phyloP scores from a whole-genome alignment of 2,113 vertebrate species.

The Mastomys coucha region DNA sequence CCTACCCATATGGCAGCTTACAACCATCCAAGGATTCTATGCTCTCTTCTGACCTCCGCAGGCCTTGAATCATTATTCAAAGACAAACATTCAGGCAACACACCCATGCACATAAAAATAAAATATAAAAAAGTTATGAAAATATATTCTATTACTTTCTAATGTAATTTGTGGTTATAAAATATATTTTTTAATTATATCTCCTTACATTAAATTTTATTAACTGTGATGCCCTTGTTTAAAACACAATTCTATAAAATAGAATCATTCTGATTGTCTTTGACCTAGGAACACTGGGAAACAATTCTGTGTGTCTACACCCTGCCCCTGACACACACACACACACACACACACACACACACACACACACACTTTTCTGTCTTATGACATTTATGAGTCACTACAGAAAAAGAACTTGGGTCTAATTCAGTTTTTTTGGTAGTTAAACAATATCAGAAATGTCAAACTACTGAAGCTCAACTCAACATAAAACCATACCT shows the following conservation, averaged over 20 bases:
- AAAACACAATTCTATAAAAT: not conserved
- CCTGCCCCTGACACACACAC: too few species aligned
- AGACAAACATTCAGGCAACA: not conserved
- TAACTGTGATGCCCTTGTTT: not conserved
- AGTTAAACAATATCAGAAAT: slow-evolving; percentile 72
- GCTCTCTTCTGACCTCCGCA: not conserved
- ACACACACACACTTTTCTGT: not conserved
- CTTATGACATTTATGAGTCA: slow-evolving; percentile 14
- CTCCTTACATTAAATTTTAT: not conserved
- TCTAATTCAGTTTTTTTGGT: slow-evolving; percentile 72
- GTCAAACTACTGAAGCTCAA: slow-evolving; percentile 59
- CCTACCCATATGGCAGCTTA: not conserved
- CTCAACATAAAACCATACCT: slow-evolving; percentile 33
- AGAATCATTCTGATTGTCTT: not conserved
- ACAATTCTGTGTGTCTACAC: not conserved
- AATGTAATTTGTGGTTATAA: not conserved
- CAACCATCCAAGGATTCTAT: not conserved
- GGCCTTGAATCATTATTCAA: not conserved
- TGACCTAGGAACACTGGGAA: not conserved
- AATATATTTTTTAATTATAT: not conserved
- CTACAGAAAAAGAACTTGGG: slow-evolving; percentile 26
- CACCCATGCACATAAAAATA: not conserved
- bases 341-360: too few species aligned
- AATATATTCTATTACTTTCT: not conserved
- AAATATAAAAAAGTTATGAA: not conserved